Evolutionary conservation across 2,888 invertebrate species (phyloP).

Genomic region (Aproaerema taeniolella): DNA sequence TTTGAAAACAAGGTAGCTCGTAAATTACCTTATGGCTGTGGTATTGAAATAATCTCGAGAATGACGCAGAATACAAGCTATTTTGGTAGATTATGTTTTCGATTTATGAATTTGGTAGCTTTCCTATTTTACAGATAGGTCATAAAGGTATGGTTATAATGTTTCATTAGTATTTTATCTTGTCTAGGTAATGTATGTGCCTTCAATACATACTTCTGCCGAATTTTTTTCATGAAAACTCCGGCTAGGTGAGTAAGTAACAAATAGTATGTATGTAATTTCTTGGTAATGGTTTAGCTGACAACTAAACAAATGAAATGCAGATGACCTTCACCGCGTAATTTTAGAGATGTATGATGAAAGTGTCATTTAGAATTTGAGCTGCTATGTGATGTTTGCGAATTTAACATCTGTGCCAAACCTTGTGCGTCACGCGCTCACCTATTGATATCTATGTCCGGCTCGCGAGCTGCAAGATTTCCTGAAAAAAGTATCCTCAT

Average conservation of each 20-base stretch:
- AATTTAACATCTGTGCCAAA: constrained; percentile 16
- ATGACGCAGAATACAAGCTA: constrained; percentile 45
- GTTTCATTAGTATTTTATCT: too few species aligned
- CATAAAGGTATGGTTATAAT: too few species aligned
- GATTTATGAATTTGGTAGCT: too few species aligned
- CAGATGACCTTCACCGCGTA: not conserved
- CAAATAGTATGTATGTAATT: too few species aligned
- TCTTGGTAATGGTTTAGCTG: too few species aligned
- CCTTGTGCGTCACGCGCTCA: constrained; percentile 32
- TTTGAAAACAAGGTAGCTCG: constrained; percentile 29
- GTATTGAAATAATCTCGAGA: constrained; percentile 26
- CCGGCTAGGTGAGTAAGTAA: too few species aligned
- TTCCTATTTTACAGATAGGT: too few species aligned
- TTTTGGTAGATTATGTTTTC: constrained; percentile 34
- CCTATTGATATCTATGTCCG: constrained; percentile 60
- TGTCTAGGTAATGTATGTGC: too few species aligned
- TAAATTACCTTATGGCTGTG: constrained; percentile 17
- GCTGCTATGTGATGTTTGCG: not conserved
- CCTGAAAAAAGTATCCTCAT: constrained; percentile 28
- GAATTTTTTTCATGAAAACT: too few species aligned
- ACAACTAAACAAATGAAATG: too few species aligned
- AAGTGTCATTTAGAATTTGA: not conserved
- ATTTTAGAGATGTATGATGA: not conserved
- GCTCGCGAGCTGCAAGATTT: constrained; percentile 41
- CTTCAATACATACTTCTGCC: too few species aligned